Evolutionary conservation across 35 echinoderm and acorn worm species (phyloP).

Genomic region (Acanthaster planci): DNA sequence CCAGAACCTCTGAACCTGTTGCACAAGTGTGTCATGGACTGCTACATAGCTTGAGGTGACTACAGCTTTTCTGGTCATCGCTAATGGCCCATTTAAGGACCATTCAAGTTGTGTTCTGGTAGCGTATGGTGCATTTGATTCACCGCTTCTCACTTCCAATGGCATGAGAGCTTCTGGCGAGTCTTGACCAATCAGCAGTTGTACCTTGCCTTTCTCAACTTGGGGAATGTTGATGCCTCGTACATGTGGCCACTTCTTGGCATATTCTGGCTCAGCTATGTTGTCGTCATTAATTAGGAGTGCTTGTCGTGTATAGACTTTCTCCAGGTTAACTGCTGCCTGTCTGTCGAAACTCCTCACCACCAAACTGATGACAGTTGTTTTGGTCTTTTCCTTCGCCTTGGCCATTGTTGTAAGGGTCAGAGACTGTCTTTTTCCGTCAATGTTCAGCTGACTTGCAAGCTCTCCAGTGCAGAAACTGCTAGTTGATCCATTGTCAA

Average conservation of each 20-base stretch:
- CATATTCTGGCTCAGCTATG: not conserved
- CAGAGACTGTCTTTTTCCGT: too few species aligned
- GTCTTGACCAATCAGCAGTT: conserved; percentile 53
- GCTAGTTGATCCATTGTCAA: too few species aligned
- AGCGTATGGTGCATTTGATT: conserved; percentile 44
- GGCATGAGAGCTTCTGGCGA: conserved; percentile 60
- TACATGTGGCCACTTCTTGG: conserved; percentile 27
- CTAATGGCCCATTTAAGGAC: conserved; percentile 73
- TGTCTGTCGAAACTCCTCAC: too few species aligned
- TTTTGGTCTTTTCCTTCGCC: too few species aligned
- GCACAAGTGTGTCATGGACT: not conserved
- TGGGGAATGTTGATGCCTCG: conserved; percentile 1
- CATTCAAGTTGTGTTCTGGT: conserved; percentile 70
- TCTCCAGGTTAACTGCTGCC: not conserved
- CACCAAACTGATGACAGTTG: too few species aligned
- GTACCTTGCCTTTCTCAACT: conserved; percentile 24
- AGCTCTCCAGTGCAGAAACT: too few species aligned
- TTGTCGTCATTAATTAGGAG: not conserved
- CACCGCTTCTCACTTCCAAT: conserved; percentile 47
- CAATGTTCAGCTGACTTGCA: too few species aligned
- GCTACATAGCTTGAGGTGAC: not conserved
- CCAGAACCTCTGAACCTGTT: conserved; percentile 44
- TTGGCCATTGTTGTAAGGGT: too few species aligned
- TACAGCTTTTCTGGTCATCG: not conserved
- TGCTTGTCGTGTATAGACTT: not conserved